Evolutionary conservation across 2,797 vertebrate species (phyloP), one percentile per base, ranked within the genome.

Genomic region (Bradypodion pumilum): DNA sequence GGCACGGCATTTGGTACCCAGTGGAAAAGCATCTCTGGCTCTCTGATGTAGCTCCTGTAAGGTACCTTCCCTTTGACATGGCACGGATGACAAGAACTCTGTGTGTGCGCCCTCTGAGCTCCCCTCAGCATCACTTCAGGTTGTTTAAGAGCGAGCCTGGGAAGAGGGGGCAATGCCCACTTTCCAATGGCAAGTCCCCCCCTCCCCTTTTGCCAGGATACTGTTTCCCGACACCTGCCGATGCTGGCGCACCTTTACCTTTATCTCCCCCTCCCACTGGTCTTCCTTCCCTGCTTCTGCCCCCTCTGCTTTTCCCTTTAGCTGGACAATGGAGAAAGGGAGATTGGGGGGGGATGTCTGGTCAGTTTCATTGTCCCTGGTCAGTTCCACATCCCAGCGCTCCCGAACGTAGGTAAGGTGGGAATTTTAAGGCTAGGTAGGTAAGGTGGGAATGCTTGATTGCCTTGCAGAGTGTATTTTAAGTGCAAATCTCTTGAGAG

Each of bases 311-410:
- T 74, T 66, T 78, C n/a, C 2, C 69, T 73, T 49, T 7, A 16
- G 60, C 65, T 74, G 85, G 74, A 82, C 85, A 86, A 86, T 86
- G 70, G 80, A 74, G 70, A n/a, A 32, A n/a, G 62, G 49, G 9
- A 42, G 37, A 12, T 63, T 12, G 42, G 10, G 78, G 19, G 62
- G 25, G 65, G 37, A 21, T 15, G 15, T 76, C 80, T 82, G 21
- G 59, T 42, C 74, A 8, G 59, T 42, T 44, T 65, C 85, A 86
- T 86, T 82, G 85, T 82, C 66, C 40, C 76, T 74, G 56, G 74
- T 62, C 84, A 56, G 1, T 46, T 46, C 62, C 78, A 10, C 5
- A 8, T 37, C 4, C 1, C 32, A 29, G 56, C 59, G 23, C 32
- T 15, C 59, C 19, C n/a, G n/a, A n/a, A n/a, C n/a, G n/a, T n/a